Evolutionary conservation across 2,113 vertebrate species (phyloP).

Genomic region (Drymodes brunneopygia): DNA sequence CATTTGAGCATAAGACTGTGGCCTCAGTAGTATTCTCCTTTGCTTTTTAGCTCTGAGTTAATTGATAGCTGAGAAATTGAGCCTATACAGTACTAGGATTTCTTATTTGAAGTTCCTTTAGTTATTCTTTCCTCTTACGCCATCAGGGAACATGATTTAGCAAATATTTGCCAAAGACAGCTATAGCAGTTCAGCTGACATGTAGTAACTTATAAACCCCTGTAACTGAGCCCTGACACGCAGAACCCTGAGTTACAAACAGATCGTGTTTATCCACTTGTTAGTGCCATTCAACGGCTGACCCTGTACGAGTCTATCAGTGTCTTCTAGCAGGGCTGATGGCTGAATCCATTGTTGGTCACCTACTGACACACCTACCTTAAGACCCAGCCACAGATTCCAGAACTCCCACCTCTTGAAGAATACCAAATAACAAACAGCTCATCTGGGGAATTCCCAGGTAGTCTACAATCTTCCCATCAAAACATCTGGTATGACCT

Average conservation of each 20-base stretch:
- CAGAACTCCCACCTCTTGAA: fast-evolving
- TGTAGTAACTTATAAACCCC: neutral
- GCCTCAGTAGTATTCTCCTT: neutral
- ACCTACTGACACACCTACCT: neutral
- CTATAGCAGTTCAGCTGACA: slow-evolving; percentile 32
- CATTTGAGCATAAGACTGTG: neutral
- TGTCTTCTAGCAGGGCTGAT: neutral
- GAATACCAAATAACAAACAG: neutral
- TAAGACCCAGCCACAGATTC: neutral
- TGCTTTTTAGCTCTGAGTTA: neutral
- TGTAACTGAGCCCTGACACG: slow-evolving; percentile 22
- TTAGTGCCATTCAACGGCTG: slow-evolving; percentile 16
- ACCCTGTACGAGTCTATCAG: neutral
- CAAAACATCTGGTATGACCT: neutral
- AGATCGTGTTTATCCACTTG: slow-evolving; percentile 43
- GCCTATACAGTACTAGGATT: neutral
- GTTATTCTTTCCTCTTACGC: neutral
- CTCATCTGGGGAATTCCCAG: neutral
- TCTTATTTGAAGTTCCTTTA: neutral
- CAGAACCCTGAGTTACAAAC: slow-evolving; percentile 19
- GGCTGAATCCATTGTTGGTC: neutral
- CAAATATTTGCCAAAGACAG: slow-evolving; percentile 2
- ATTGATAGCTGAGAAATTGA: neutral
- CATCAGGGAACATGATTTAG: neutral
- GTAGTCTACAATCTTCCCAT: neutral